Evolutionary conservation across 2,888 invertebrate species (phyloP).

Genomic region (Thecophora atra): DNA sequence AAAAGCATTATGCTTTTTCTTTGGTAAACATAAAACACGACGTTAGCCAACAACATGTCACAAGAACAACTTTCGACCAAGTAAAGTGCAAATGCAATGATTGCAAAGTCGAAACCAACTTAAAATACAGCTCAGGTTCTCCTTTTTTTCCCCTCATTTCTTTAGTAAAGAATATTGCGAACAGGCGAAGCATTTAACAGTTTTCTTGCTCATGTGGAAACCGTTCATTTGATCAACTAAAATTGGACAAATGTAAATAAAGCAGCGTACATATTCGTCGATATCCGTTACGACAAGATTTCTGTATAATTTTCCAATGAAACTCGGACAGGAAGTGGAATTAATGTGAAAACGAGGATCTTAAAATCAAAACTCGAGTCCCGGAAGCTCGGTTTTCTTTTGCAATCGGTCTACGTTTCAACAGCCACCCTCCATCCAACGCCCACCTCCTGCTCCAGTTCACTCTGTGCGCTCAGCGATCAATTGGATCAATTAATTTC

Average conservation of each 20-base stretch:
- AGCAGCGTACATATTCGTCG: neutral
- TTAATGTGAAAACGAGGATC: slow-evolving; percentile 16
- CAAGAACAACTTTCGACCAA: slow-evolving; percentile 3
- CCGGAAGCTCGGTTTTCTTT: neutral
- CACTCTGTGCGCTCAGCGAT: slow-evolving; percentile 47
- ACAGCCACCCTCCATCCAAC: neutral
- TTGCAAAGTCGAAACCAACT: neutral
- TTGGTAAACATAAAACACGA: neutral
- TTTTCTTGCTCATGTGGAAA: no score
- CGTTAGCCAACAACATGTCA: neutral
- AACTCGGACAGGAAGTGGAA: slow-evolving; percentile 1
- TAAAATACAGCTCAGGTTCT: no score
- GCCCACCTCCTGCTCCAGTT: neutral
- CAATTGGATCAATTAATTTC: slow-evolving; percentile 59
- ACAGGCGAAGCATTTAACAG: no score
- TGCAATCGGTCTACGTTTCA: neutral
- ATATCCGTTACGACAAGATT: slow-evolving; percentile 8
- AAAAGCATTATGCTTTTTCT: neutral
- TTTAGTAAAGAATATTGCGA: no score
- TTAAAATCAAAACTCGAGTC: slow-evolving; percentile 50
- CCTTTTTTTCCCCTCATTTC: no score
- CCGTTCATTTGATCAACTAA: no score
- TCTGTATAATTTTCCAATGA: slow-evolving; percentile 21
- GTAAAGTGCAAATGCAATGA: neutral
- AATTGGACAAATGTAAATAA: no score